Evolutionary conservation across 2,797 vertebrate species (phyloP).

Genomic region (Chrysocyon brachyurus): DNA sequence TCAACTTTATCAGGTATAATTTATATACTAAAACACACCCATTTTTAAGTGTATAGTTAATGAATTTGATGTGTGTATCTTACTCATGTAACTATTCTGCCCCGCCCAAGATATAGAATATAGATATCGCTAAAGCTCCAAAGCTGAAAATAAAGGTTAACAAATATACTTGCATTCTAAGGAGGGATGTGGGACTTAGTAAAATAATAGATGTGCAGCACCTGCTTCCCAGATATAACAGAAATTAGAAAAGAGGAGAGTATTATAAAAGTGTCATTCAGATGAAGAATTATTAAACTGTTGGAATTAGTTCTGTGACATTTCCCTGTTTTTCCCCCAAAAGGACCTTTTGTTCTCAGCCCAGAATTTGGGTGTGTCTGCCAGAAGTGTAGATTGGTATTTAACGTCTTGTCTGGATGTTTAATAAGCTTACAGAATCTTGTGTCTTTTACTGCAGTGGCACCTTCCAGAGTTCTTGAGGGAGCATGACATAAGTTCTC

Average conservation of each 20-base stretch:
- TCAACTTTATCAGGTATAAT: background rate
- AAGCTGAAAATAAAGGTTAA: constrained; percentile 3
- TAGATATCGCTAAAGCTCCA: background rate
- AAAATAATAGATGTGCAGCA: background rate
- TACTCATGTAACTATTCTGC: background rate
- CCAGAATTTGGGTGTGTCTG: background rate
- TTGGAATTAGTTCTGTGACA: background rate
- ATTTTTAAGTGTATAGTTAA: constrained; percentile 30
- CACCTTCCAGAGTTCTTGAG: background rate
- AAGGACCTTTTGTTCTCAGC: constrained; percentile 21
- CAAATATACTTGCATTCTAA: constrained; percentile 40
- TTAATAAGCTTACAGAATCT: constrained; percentile 33
- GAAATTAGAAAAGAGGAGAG: background rate
- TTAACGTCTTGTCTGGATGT: background rate
- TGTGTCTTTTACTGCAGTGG: background rate
- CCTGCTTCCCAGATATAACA: background rate
- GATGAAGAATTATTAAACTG: background rate
- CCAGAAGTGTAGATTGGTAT: background rate
- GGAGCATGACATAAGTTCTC: background rate
- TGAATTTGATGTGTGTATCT: background rate
- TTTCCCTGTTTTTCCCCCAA: background rate
- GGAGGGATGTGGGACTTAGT: background rate
- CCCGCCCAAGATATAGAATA: background rate
- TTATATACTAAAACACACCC: background rate
- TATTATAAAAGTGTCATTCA: background rate